phyloP scores from a whole-genome alignment of 2,113 vertebrate genomes.

The Mionectes macconnelli region DNA sequence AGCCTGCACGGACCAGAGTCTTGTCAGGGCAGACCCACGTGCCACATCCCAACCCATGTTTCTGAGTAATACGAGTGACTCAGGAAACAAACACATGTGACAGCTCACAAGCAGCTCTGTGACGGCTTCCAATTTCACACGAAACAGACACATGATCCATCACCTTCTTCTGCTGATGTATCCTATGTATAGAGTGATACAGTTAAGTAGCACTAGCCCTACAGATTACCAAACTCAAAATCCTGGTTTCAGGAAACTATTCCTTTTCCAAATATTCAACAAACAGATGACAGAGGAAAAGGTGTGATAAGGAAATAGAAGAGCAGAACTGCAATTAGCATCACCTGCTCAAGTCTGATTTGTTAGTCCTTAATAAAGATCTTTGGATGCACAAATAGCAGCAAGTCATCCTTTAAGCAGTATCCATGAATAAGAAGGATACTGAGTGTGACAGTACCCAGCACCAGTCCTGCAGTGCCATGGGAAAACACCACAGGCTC shows the following conservation, averaged over 20 bases:
- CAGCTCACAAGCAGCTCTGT: not conserved
- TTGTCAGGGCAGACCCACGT: rapidly evolving
- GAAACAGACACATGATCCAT: not conserved
- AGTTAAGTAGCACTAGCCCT: not conserved
- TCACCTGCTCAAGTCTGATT: not conserved
- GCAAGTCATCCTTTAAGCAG: not conserved
- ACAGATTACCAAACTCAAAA: not conserved
- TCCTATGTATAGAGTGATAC: not conserved
- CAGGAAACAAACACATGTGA: not conserved
- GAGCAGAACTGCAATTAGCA: not conserved
- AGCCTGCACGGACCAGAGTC: not conserved
- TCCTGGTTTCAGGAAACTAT: not conserved
- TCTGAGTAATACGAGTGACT: not conserved
- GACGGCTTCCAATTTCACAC: not conserved
- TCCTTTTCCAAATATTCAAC: not conserved
- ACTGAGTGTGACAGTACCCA: not conserved
- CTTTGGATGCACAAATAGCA: not conserved
- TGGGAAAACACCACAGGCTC: not conserved
- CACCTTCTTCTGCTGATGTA: not conserved
- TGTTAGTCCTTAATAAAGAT: not conserved
- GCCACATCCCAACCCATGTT: not conserved
- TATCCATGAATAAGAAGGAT: not conserved
- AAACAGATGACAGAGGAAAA: not conserved
- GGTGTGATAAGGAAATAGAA: not conserved
- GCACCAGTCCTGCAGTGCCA: rapidly evolving